Percentiles rank a stretch among this genome's conserved stretches.
These are phyloP conservation scores for Addax nasomaculatus DNA, from an alignment of 2,113 vertebrate species.

Conservation along the genomic window DNA sequence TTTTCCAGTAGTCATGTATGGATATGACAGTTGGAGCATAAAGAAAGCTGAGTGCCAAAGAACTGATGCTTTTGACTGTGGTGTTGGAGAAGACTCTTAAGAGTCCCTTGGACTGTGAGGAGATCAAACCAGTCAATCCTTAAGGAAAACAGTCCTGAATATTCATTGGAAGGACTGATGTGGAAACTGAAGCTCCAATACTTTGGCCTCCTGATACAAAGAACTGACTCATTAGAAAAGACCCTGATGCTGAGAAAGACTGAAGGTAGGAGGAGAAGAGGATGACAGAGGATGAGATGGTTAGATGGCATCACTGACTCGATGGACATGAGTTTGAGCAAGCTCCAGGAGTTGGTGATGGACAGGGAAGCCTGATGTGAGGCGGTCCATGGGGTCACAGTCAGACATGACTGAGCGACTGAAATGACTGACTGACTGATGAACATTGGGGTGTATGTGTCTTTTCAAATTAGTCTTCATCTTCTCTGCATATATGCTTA, in stretches of 20 bases:
- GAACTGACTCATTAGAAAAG: neutral
- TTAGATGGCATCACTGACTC: neutral
- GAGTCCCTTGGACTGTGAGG: neutral
- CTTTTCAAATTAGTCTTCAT: neutral
- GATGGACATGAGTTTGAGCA: neutral
- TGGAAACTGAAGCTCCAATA: neutral
- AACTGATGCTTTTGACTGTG: neutral
- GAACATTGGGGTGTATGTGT: neutral
- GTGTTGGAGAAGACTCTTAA: neutral
- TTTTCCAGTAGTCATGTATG: neutral
- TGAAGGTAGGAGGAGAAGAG: neutral
- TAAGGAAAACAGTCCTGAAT: neutral
- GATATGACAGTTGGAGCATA: neutral
- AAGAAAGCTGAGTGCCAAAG: neutral
- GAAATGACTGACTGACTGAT: neutral
- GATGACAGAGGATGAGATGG: neutral
- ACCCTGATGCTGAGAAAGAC: neutral
- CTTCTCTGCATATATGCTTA: neutral
- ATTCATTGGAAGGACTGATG: neutral
- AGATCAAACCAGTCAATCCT: neutral
- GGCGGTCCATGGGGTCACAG: accelerated
- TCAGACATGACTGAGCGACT: neutral
- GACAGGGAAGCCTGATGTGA: neutral
- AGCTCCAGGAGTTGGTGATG: neutral
- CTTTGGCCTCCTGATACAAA: neutral